phyloP scores from a whole-genome alignment of 1,140 invertebrate genomes.

The Parapsyche elsis region DNA sequence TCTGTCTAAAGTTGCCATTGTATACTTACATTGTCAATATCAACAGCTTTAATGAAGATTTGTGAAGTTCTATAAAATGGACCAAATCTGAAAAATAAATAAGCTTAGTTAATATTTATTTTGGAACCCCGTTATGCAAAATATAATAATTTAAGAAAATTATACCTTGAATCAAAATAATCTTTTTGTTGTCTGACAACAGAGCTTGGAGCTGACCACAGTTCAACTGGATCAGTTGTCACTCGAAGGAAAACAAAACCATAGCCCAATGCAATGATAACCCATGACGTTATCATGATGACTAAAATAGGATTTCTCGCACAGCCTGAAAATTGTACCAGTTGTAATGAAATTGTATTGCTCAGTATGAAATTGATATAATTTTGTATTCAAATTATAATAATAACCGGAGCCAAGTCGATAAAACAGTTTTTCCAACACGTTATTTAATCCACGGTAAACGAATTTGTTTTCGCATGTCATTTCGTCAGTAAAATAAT shows the following conservation, averaged over 20 bases:
- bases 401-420: slow-evolving; percentile 43
- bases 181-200: slow-evolving; percentile 79
- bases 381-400: too few relatives aligned
- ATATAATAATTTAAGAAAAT: neutral
- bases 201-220: slow-evolving; percentile 84
- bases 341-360: too few relatives aligned
- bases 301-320: slow-evolving; percentile 70
- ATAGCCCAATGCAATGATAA: slow-evolving; percentile 68
- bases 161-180: slow-evolving; percentile 75
- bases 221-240: slow-evolving; percentile 84
- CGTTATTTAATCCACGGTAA: slow-evolving; percentile 46
- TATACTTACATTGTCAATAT: slow-evolving; percentile 57
- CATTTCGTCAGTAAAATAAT: too few relatives aligned
- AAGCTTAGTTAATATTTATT: neutral
- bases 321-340: slow-evolving; percentile 69
- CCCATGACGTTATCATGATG: slow-evolving; percentile 67
- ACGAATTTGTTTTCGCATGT: slow-evolving; percentile 27
- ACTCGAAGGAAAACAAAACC: slow-evolving; percentile 75
- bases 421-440: slow-evolving; percentile 51
- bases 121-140: too few relatives aligned
- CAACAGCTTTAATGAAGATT: slow-evolving; percentile 70
- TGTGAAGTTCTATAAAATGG: slow-evolving; percentile 91
- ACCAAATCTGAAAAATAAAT: slow-evolving; percentile 67
- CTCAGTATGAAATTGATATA: too few relatives aligned
- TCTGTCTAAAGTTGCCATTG: too few relatives aligned